Base-by-base conservation (phyloP, 2,888 invertebrate genomes). In the Thelaira solivaga region DNA sequence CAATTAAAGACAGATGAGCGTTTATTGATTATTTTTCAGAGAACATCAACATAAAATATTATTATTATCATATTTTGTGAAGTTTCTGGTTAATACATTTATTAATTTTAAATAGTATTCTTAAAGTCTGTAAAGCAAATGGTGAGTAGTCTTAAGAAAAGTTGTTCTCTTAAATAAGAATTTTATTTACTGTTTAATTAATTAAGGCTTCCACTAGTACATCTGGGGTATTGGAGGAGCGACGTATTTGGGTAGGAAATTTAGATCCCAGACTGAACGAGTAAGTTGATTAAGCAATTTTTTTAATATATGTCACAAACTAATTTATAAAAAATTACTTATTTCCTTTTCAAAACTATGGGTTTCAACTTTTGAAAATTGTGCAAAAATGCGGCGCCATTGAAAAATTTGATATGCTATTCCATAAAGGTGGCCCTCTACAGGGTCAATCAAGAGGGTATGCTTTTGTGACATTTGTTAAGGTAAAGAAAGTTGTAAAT, bases 281-380 rank as follows among this genome's bases (percentile, higher is more conserved):
- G 97, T 97, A 96, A 96, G 97, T 81, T 81, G 45, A 64, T 18
- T 20, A 2, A 45, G 8, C 11, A 18, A 10, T 3, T 13, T 24
- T 29, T 39, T 36, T 41, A 11, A 34, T 39, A 7, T 13, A 43
- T 43, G 69, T 43, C n/a, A 51, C 57, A 67, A 64, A 45, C 81
- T 81, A 81, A 81, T 78, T 77, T 76, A 34, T 82, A 82, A 83
- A 83, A 72, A 80, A 59, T 80, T 36, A 68, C 26, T 80, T 80
- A 72, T 75, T 80, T 80, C 80, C 36, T 65, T 55, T 62, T 76
- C 75, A 77, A 75, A 72, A 91, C 92, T 93, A 95, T 93, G 91
- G 96, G 96, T 96, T 93, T 93, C 94, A 96, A 93, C 93, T 98
- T 91, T 92, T 98, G 90, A 97, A 97, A 95, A 93, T 97, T 91